Percentiles rank a stretch among this genome's conserved stretches.
These are phyloP conservation scores for Leptodactylus fallax DNA, from an alignment of 2,797 vertebrate species.

Conservation along the genomic window DNA sequence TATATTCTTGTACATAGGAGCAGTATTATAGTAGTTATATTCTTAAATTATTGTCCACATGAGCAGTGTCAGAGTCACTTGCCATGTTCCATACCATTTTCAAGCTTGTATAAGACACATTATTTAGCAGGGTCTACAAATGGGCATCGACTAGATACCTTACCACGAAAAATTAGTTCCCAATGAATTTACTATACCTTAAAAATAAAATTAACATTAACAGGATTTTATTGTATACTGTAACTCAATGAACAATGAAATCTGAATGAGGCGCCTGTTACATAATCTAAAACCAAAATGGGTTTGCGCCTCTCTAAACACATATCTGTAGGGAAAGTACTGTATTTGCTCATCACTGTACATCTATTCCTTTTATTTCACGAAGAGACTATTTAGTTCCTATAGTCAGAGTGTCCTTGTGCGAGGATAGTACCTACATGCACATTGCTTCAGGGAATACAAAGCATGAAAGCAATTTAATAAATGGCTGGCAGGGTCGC, in stretches of 20 bases:
- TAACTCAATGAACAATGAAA: background rate
- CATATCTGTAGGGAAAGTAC: background rate
- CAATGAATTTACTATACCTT: background rate
- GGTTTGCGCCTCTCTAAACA: background rate
- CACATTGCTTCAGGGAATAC: background rate
- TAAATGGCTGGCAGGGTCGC: constrained; percentile 19
- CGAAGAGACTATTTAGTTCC: background rate
- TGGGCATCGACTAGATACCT: background rate
- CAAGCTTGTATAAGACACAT: background rate
- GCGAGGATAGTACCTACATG: background rate
- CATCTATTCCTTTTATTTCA: background rate
- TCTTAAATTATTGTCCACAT: too few relatives aligned
- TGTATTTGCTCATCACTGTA: background rate
- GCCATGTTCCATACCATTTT: too few relatives aligned
- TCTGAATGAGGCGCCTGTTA: background rate
- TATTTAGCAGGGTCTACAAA: background rate
- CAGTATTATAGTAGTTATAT: too few relatives aligned
- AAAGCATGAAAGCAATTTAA: constrained; percentile 7
- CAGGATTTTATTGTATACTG: background rate
- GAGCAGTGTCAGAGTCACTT: too few relatives aligned
- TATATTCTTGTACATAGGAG: background rate
- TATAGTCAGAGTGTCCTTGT: background rate
- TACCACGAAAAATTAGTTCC: background rate
- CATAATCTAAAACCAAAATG: background rate
- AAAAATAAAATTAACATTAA: background rate